Percentiles rank a stretch among this genome's conserved stretches.
phyloP scores from a whole-genome alignment of 2,797 vertebrate species.

The Danionella dracula region DNA sequence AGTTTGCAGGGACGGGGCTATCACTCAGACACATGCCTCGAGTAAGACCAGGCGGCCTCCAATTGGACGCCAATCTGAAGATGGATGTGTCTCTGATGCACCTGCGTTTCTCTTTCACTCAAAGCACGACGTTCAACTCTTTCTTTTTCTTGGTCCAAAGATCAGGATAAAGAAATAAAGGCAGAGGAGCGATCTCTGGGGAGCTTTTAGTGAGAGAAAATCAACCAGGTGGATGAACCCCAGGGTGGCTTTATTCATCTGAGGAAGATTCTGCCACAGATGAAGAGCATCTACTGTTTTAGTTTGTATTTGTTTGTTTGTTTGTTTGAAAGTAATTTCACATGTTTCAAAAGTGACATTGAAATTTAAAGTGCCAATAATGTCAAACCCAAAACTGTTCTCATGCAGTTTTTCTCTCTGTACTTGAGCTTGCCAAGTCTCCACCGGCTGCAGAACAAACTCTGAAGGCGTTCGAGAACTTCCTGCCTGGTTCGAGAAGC shows the following conservation, averaged over 20 bases:
- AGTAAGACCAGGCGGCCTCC: neutral
- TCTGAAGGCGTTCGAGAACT: too few relatives aligned
- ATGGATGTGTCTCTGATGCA: neutral
- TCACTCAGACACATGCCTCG: constrained; percentile 18
- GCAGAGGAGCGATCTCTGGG: too few relatives aligned
- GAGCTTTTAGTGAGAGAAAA: too few relatives aligned
- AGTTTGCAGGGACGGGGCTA: constrained; percentile 31
- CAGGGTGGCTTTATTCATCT: too few relatives aligned
- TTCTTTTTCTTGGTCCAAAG: constrained; percentile 47
- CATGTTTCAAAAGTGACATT: neutral
- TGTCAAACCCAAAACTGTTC: constrained; percentile 33
- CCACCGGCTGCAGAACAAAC: too few relatives aligned
- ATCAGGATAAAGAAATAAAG: constrained; percentile 1
- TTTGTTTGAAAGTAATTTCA: neutral
- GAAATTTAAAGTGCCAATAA: constrained; percentile 61
- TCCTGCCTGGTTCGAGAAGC: too few relatives aligned
- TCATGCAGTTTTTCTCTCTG: too few relatives aligned
- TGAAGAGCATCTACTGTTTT: neutral
- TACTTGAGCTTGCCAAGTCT: too few relatives aligned
- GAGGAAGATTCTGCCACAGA: too few relatives aligned
- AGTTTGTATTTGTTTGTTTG: neutral
- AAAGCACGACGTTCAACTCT: neutral
- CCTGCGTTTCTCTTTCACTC: constrained; percentile 16
- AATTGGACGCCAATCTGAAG: constrained; percentile 11
- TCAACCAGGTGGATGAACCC: too few relatives aligned